Percentiles rank a stretch among this genome's conserved stretches.
These are phyloP conservation scores for Acrobasis suavella DNA, from an alignment of 2,888 invertebrate species.

Conservation along the genomic window DNA sequence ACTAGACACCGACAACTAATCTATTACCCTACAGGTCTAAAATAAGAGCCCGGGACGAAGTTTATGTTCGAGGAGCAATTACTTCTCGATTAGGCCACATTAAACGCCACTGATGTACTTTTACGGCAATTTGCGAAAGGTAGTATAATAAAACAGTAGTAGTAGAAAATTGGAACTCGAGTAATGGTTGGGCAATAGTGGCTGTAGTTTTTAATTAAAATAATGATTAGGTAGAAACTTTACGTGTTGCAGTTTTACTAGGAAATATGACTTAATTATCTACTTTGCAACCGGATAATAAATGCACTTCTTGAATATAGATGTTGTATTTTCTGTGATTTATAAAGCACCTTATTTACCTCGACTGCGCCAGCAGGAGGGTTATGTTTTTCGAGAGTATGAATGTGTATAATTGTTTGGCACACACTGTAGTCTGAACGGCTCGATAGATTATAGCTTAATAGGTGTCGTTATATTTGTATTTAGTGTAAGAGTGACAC, in stretches of 20 bases:
- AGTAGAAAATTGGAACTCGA: not conserved
- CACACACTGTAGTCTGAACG: too few species aligned
- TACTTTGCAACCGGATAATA: not conserved
- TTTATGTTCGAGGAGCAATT: slow-evolving; percentile 49
- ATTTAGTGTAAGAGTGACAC: too few species aligned
- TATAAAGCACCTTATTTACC: too few species aligned
- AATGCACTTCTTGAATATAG: too few species aligned
- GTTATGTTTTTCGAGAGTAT: too few species aligned
- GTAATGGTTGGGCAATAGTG: slow-evolving; percentile 3
- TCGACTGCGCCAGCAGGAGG: too few species aligned
- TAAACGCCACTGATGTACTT: slow-evolving; percentile 51
- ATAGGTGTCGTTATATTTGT: too few species aligned
- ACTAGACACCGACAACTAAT: slow-evolving; percentile 53
- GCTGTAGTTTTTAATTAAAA: not conserved
- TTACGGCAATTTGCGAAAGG: slow-evolving; percentile 41
- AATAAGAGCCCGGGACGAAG: slow-evolving; percentile 40
- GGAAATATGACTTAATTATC: not conserved
- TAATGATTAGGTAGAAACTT: not conserved
- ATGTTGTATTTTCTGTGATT: too few species aligned
- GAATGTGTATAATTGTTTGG: too few species aligned
- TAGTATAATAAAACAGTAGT: slow-evolving; percentile 21
- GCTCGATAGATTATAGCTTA: too few species aligned
- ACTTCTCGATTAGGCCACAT: slow-evolving; percentile 48
- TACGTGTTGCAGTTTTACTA: not conserved
- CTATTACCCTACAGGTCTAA: slow-evolving; percentile 45